A percentile compares a stretch with the other conserved stretches of the same genome.
Conservation (phyloP, 1,140 invertebrate genomes). For the Gonioctena quinquepunctata region DNA sequence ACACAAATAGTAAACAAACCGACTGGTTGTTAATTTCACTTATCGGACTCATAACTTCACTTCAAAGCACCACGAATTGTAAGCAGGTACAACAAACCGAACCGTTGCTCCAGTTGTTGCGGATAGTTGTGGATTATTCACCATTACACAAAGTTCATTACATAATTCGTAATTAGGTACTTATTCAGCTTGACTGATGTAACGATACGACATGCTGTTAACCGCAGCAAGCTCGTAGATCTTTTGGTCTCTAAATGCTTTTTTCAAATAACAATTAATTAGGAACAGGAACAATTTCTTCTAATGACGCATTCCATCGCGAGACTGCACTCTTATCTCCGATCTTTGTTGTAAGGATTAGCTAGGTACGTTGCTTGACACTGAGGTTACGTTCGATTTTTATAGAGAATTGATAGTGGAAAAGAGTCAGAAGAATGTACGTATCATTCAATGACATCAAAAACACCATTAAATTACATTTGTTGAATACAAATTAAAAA, state of each 20-base stretch:
- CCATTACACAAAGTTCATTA: slow-evolving; percentile 25
- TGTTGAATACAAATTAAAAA: no score
- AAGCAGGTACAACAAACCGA: slow-evolving; percentile 26
- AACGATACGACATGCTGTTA: slow-evolving; percentile 23
- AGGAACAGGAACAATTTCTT: slow-evolving; percentile 3
- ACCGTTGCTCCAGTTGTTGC: slow-evolving; percentile 30
- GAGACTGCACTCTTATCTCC: neutral
- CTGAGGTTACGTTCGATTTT: neutral
- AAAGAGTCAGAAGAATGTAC: no score
- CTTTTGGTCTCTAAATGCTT: slow-evolving; percentile 3
- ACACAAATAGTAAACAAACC: neutral
- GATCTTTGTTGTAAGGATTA: neutral
- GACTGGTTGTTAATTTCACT: slow-evolving; percentile 24
- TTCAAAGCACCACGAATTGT: slow-evolving; percentile 32
- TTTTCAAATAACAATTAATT: slow-evolving; percentile 18
- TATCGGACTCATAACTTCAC: slow-evolving; percentile 21
- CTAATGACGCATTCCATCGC: slow-evolving; percentile 13
- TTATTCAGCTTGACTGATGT: slow-evolving; percentile 34
- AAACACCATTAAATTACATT: no score
- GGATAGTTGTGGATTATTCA: slow-evolving; percentile 29
- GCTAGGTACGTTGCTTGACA: neutral
- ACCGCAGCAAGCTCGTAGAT: neutral
- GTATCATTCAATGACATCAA: no score
- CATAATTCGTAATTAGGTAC: slow-evolving; percentile 31
- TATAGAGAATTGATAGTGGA: no score